Conservation (phyloP, 2,113 vertebrate genomes). For the Cheirogaleus medius region DNA sequence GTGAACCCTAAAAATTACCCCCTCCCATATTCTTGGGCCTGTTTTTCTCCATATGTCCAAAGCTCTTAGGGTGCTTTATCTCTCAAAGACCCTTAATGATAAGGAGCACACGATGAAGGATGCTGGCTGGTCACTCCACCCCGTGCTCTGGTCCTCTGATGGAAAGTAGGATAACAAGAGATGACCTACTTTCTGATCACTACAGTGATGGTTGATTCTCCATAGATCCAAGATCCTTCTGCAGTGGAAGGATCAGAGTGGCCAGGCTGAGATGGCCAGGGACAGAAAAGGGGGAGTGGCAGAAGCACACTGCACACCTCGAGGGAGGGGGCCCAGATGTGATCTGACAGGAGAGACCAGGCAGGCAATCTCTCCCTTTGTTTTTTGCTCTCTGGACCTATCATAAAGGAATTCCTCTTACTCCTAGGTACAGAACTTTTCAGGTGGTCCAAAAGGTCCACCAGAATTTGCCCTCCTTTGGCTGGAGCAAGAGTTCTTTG, state of each 20-base stretch:
- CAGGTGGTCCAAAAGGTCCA: background rate
- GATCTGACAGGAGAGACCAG: background rate
- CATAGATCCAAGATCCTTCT: background rate
- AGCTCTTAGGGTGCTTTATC: background rate
- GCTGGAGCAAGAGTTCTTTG: background rate
- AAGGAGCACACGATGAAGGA: background rate
- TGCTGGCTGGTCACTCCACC: background rate
- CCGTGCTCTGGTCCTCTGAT: background rate
- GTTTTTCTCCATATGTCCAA: background rate
- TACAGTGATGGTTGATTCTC: background rate
- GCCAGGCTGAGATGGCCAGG: background rate
- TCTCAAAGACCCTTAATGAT: background rate
- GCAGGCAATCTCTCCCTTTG: background rate
- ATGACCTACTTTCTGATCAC: background rate
- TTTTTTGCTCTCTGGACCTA: background rate
- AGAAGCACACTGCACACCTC: fast-evolving
- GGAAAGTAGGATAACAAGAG: background rate
- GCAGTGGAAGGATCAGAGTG: background rate
- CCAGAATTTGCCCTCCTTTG: background rate
- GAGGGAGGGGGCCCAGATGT: background rate
- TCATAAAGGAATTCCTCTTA: background rate
- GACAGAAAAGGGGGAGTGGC: background rate
- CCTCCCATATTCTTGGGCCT: no score
- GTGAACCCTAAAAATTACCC: background rate
- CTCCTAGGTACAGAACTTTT: background rate